Evolutionary conservation across 2,888 invertebrate genomes (phyloP), one percentile per base, ranked within the genome.

Genomic region (Acheta domesticus): DNA sequence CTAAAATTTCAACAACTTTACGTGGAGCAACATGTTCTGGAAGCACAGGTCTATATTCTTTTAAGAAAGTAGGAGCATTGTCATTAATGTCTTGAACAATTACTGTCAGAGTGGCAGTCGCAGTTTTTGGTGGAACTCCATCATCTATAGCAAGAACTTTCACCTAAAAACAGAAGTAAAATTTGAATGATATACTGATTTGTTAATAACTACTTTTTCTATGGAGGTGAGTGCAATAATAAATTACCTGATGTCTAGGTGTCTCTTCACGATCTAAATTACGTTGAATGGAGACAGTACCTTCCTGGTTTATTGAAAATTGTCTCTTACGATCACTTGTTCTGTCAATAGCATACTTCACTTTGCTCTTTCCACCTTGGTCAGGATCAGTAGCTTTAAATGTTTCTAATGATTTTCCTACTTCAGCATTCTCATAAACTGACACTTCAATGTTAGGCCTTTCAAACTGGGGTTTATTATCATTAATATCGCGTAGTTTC

Each of bases 311-410:
- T 82, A 89, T 90, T 76, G 87, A 85, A 84, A 89, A 89, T 84
- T 90, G 89, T 79, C 89, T 85, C 81, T 88, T 87, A 74, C 88
- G 86, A 83, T 89, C 89, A 8, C 89, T 88, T 76, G 88, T 84
- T 21, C 89, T 86, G 83, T 89, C 89, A 83, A 89, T 89, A 76
- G 86, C 86, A 75, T 82, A 82, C 49, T 82, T 82, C 23, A 82
- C 95, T 88, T 94, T 95, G 86, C 96, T 96, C 85, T 95, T 96
- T 23, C 96, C 96, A 36, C 96, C 95, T 87, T 97, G 97, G 88
- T 99, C 99, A 3, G 95, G 96, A 89, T 99, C 99, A 14, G 94
- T 95, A 2, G 98, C 98, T 86, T 94, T 94, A 88, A 99, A 99
- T 21, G 95, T 95, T 87, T 97, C 97, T 84, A 99, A 88, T 83